Evolutionary conservation across 2,113 vertebrate species (phyloP).

Genomic region (Turdus rufiventris): DNA sequence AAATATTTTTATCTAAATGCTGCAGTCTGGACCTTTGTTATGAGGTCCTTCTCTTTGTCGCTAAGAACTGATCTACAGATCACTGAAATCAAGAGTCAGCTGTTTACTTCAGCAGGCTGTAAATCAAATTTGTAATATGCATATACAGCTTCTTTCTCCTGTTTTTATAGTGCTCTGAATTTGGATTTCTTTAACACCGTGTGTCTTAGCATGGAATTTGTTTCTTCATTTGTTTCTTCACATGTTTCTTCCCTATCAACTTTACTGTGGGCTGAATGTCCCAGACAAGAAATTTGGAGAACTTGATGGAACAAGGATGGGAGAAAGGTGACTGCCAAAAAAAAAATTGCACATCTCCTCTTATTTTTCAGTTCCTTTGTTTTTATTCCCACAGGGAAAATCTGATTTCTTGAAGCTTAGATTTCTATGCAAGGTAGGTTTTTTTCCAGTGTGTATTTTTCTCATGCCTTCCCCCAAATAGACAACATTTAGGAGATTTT

Average conservation of each 20-base stretch:
- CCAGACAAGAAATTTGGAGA: background rate
- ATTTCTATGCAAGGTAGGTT: background rate
- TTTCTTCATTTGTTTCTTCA: background rate
- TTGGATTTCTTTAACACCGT: background rate
- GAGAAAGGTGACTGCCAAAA: background rate
- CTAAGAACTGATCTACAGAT: constrained; percentile 15
- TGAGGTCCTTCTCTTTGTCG: constrained; percentile 8
- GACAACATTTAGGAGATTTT: background rate
- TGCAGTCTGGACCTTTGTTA: constrained; percentile 38
- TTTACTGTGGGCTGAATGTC: background rate
- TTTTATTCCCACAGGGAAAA: background rate
- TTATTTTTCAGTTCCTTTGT: background rate
- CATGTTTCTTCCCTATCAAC: background rate
- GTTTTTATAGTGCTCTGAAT: background rate
- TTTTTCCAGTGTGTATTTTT: background rate
- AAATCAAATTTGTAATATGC: background rate
- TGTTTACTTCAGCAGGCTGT: constrained; percentile 10
- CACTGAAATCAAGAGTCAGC: constrained; percentile 19
- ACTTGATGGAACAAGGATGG: background rate
- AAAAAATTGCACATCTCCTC: background rate
- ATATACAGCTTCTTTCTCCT: background rate
- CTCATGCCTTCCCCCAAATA: background rate
- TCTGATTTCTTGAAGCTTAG: background rate
- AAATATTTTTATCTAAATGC: constrained; percentile 78
- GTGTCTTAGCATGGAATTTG: background rate